These are phyloP conservation scores for Cirrhinus mrigala DNA, from an alignment of 2,797 vertebrate genomes.

Conservation along the genomic window DNA sequence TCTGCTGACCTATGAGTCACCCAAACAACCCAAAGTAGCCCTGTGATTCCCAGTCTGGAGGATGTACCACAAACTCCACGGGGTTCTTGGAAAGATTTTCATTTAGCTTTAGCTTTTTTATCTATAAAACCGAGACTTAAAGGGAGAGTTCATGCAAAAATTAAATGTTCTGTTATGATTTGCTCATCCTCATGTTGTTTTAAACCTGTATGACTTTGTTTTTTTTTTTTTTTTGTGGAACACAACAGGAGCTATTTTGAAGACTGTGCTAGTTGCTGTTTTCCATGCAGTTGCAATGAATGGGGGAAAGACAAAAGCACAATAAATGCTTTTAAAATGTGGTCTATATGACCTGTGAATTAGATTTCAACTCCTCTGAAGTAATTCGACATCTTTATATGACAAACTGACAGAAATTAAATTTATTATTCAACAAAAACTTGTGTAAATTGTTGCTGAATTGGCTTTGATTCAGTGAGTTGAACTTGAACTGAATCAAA, in stretches of 20 bases:
- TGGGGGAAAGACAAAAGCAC: not conserved
- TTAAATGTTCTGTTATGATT: not conserved
- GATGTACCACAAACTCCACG: not conserved
- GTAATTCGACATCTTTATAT: not conserved
- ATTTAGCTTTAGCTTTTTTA: not conserved
- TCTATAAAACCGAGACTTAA: not conserved
- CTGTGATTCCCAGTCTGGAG: not conserved
- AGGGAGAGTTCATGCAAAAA: not conserved
- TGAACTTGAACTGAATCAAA: not conserved
- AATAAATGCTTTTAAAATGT: no score
- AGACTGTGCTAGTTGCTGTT: not conserved
- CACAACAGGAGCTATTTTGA: not conserved
- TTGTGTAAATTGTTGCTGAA: not conserved
- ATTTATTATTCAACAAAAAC: not conserved
- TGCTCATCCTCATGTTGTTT: not conserved
- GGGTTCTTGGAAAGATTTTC: not conserved
- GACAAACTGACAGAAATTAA: not conserved
- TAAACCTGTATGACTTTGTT: not conserved
- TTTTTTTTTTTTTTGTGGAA: not conserved
- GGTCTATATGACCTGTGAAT: not conserved
- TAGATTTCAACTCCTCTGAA: not conserved
- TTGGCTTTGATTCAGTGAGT: not conserved
- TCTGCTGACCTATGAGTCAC: conserved; percentile 29
- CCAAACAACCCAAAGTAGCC: conserved; percentile 31
- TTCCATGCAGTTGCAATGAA: not conserved